Conservation (phyloP, 2,113 vertebrate genomes). For the Diadophis punctatus region DNA sequence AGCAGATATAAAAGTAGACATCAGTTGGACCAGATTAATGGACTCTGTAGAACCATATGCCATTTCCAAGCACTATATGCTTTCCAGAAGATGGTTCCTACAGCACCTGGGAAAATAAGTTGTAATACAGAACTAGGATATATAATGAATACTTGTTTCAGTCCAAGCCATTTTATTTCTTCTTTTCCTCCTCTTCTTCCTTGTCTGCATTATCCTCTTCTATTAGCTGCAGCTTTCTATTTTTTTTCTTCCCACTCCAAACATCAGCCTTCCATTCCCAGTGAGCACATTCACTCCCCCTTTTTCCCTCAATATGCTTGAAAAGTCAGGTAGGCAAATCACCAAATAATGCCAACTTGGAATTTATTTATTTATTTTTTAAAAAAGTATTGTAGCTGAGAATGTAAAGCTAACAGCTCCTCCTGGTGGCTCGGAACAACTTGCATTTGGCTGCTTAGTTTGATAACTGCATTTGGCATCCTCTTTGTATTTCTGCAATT, state of each 20-base stretch:
- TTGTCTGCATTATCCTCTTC: background rate
- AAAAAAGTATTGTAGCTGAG: background rate
- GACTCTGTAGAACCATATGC: background rate
- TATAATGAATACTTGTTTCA: background rate
- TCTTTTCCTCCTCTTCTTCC: background rate
- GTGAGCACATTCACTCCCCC: background rate
- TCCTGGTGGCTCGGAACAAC: background rate
- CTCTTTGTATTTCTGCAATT: background rate
- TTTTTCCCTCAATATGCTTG: background rate
- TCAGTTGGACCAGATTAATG: background rate
- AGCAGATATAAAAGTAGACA: background rate
- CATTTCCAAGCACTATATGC: background rate
- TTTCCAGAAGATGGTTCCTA: background rate
- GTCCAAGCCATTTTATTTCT: background rate
- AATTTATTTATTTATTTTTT: background rate
- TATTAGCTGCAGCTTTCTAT: background rate
- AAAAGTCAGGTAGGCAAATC: background rate
- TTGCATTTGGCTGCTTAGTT: background rate
- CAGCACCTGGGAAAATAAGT: background rate
- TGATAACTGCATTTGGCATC: background rate
- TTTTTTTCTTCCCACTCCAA: background rate
- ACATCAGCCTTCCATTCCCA: background rate
- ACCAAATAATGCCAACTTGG: background rate
- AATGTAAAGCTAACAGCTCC: background rate
- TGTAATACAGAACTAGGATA: background rate